Base-by-base conservation (phyloP, 2,888 invertebrate genomes). In the Epistrophella euchroma region DNA sequence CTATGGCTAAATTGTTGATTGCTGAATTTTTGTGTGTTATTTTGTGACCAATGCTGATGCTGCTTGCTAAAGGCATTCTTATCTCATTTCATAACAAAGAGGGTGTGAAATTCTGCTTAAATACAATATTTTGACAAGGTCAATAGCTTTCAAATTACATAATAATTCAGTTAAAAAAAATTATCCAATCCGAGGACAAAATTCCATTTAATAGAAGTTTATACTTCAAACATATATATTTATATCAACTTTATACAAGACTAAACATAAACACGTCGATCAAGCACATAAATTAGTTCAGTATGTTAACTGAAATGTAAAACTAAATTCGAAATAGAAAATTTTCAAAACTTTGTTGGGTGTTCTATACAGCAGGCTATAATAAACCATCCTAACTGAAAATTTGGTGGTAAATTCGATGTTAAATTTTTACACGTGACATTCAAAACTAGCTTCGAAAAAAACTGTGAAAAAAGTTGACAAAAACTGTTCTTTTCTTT, bases 1-100 rank as follows among this genome's bases (percentile, higher is more conserved):
- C 17, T n/a, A n/a, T 56, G 71, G 72, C 64, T 60, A 70, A 72
- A 85, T 72, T 85, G 73, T 73, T 77, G 81, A 85, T 77, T 81
- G 68, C 62, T 77, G 85, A 81, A 77, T 58, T 77, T 77, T 25
- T 45, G 62, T 62, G 17, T 28, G 43, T 62, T 32, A 47, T 66
- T 35, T 62, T 62, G 62, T 62, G 62, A 28, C 35, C 5, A 13
- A 9, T 19, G 32, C 2, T n/a, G 35, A 4, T n/a, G 32, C 32
- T 40, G 56, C 17, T 56, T 35, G 35, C 58, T 25, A 25, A 25
- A 25, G 25, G 43, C 62, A 28, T 62, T 60, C 25, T 35, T 32
- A 58, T 58, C 4, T 32, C 19, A 17, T 56, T n/a, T 56, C 19
- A 15, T 9, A 2, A 32, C 11, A 0, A 64, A 22, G 43, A 15